These are phyloP conservation scores for Falcunculus frontatus DNA, from an alignment of 2,113 vertebrate genomes.

Conservation along the genomic window DNA sequence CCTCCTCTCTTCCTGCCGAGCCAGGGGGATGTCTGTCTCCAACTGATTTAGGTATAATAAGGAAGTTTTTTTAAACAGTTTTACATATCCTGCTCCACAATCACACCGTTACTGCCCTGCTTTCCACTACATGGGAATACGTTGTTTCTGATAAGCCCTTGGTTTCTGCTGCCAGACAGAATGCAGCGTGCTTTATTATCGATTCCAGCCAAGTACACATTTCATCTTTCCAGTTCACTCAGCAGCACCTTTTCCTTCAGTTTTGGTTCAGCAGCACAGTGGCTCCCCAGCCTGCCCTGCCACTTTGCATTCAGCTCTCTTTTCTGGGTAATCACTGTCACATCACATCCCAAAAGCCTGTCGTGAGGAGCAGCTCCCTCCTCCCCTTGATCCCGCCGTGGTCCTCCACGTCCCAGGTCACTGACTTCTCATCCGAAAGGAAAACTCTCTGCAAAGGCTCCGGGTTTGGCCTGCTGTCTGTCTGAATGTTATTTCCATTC, in stretches of 20 bases:
- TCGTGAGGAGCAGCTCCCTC: not conserved
- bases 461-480: not conserved
- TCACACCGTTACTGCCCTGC: not conserved
- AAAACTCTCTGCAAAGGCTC: not conserved
- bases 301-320: not conserved
- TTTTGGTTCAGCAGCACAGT: not conserved
- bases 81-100: not conserved
- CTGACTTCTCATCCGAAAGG: not conserved
- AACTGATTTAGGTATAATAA: not conserved
- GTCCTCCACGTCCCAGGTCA: not conserved
- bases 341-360: not conserved
- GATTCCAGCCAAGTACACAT: not conserved
- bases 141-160: not conserved
- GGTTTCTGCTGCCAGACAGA: not conserved
- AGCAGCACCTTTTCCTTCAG: not conserved
- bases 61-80: not conserved
- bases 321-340: not conserved
- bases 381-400: rapidly evolving
- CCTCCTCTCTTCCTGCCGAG: not conserved
- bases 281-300: not conserved
- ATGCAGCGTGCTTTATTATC: not conserved
- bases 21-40: not conserved
- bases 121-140: not conserved
- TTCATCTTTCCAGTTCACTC: slow-evolving; percentile 8
- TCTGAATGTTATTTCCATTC: not conserved